Evolutionary conservation across 2,797 vertebrate genomes (phyloP).

Genomic region (Macropus fuliginosus): DNA sequence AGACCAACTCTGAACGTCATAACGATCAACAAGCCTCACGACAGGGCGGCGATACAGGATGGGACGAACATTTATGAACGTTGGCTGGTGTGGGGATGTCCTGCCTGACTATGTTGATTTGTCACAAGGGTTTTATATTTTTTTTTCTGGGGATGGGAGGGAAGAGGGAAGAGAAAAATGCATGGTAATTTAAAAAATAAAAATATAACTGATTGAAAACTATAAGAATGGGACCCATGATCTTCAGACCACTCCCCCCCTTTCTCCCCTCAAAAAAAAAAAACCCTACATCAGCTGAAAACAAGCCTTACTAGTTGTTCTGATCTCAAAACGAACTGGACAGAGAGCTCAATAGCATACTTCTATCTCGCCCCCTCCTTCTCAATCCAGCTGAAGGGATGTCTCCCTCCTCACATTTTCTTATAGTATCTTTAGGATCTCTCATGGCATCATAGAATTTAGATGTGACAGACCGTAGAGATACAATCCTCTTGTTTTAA

Average conservation of each 20-base stretch:
- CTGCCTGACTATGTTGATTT: neutral
- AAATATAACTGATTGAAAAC: neutral
- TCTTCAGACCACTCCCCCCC: neutral
- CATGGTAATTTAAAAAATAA: neutral
- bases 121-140: neutral
- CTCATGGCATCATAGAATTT: neutral
- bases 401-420: neutral
- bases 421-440: neutral
- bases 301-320: neutral
- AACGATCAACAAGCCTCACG: neutral
- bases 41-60: neutral
- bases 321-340: neutral
- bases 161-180: neutral
- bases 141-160: neutral
- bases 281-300: neutral
- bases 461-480: neutral
- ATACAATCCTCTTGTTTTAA: neutral
- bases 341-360: no score
- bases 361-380: neutral
- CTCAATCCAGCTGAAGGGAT: neutral
- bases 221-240: neutral
- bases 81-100: neutral
- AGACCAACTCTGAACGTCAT: neutral
- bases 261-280: no score
- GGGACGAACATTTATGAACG: neutral